Conservation (phyloP, 2,113 vertebrate genomes). For the Agelaius phoeniceus region DNA sequence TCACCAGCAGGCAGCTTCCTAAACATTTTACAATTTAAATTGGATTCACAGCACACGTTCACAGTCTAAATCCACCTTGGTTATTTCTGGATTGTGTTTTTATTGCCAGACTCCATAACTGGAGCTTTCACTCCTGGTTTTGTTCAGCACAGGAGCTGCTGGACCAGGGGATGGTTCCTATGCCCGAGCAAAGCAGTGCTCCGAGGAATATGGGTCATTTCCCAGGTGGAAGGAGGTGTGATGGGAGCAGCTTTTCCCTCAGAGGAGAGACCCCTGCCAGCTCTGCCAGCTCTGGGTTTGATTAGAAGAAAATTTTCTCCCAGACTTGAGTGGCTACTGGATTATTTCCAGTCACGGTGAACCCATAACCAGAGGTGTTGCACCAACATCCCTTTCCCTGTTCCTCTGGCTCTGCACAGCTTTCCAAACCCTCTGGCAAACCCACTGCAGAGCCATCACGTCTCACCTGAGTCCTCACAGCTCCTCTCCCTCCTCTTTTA, state of each 20-base stretch:
- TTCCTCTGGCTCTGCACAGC: neutral
- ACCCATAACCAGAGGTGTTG: neutral
- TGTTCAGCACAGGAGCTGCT: neutral
- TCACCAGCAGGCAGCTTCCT: neutral
- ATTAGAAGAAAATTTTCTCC: neutral
- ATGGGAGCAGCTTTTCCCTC: neutral
- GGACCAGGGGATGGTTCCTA: neutral
- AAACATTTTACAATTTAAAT: slow-evolving; percentile 19
- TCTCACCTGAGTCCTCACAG: neutral
- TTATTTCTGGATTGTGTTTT: slow-evolving; percentile 13
- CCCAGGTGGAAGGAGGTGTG: neutral
- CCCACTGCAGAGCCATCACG: accelerated
- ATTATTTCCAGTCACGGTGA: neutral
- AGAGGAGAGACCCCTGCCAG: neutral
- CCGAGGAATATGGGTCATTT: neutral
- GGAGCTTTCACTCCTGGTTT: neutral
- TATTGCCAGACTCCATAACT: neutral
- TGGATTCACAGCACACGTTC: neutral
- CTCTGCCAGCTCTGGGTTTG: neutral
- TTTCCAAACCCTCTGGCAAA: neutral
- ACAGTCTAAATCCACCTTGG: neutral
- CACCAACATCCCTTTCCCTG: neutral
- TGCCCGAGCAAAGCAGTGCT: neutral
- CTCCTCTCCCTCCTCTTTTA: neutral
- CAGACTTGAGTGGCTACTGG: neutral